Conservation (phyloP, 2,888 invertebrate genomes). For the Netelia melanura region DNA sequence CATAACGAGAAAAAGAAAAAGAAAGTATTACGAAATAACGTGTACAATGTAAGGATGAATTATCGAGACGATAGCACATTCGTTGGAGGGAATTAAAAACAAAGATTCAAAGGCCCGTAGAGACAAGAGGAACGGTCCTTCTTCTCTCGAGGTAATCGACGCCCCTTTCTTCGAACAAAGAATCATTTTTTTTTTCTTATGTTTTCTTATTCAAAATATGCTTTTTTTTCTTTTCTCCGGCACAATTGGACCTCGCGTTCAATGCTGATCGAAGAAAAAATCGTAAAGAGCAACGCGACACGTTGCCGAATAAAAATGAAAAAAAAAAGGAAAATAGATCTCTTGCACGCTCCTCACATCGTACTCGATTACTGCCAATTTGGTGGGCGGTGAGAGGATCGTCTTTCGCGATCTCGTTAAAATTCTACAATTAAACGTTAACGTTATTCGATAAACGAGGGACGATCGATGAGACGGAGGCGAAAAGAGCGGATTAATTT, state of each 20-base stretch:
- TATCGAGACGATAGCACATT: slow-evolving; percentile 48
- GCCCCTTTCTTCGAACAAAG: not conserved
- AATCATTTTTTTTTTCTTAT: not conserved
- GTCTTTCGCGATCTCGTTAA: slow-evolving; percentile 71
- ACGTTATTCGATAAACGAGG: slow-evolving; percentile 71
- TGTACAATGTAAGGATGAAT: not conserved
- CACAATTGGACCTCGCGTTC: not conserved
- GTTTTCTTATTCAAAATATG: too few species aligned
- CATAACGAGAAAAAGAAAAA: slow-evolving; percentile 11
- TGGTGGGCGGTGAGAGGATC: slow-evolving; percentile 69
- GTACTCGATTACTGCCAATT: slow-evolving; percentile 63
- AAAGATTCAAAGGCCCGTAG: not conserved
- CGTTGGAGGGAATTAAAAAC: slow-evolving; percentile 50
- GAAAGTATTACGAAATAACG: slow-evolving; percentile 10
- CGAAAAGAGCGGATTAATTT: slow-evolving; percentile 1
- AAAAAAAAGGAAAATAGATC: slow-evolving; percentile 50
- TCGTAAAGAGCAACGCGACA: slow-evolving; percentile 10
- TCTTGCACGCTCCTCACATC: slow-evolving; percentile 31
- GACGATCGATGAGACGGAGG: slow-evolving; percentile 39
- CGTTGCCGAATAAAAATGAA: slow-evolving; percentile 23
- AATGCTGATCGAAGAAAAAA: slow-evolving; percentile 44
- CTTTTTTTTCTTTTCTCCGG: too few species aligned
- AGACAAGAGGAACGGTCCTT: not conserved
- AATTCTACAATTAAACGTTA: slow-evolving; percentile 75
- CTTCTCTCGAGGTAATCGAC: slow-evolving; percentile 37